These are phyloP conservation scores for Cettia cetti DNA, from an alignment of 2,113 vertebrate species.

Conservation along the genomic window DNA sequence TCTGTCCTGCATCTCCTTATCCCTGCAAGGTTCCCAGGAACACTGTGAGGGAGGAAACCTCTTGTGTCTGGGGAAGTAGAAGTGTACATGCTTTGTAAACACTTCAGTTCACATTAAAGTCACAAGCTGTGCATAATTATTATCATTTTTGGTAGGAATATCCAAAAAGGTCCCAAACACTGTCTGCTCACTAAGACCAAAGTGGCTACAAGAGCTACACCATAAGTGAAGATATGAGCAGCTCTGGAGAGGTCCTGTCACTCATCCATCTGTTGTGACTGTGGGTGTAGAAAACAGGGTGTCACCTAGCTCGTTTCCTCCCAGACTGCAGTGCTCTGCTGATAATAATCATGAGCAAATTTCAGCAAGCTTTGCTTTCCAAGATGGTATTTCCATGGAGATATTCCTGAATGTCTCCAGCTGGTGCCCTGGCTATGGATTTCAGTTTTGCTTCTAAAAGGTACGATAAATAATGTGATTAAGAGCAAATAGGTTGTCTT, in stretches of 20 bases:
- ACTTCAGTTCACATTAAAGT: background rate
- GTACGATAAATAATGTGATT: background rate
- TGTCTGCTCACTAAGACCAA: background rate
- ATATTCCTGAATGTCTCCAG: conserved; percentile 2
- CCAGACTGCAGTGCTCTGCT: background rate
- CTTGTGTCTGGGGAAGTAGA: background rate
- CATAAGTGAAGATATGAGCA: background rate
- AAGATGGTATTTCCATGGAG: conserved; percentile 46
- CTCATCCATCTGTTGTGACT: background rate
- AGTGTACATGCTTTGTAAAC: background rate
- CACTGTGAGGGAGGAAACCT: background rate
- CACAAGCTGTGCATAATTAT: background rate
- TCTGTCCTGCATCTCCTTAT: background rate
- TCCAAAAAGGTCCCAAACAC: background rate
- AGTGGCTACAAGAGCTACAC: background rate
- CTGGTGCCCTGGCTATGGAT: background rate
- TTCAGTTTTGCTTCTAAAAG: conserved; percentile 20
- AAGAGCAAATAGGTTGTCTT: background rate
- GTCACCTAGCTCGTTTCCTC: background rate
- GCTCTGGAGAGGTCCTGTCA: background rate
- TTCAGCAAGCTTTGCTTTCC: conserved; percentile 7
- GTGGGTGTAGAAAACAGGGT: background rate
- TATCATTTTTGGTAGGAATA: background rate
- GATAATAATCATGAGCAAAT: background rate
- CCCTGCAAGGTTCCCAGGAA: background rate